Evolutionary conservation across 1,140 invertebrate species (phyloP).

Genomic region (Zaprionus ornatus): DNA sequence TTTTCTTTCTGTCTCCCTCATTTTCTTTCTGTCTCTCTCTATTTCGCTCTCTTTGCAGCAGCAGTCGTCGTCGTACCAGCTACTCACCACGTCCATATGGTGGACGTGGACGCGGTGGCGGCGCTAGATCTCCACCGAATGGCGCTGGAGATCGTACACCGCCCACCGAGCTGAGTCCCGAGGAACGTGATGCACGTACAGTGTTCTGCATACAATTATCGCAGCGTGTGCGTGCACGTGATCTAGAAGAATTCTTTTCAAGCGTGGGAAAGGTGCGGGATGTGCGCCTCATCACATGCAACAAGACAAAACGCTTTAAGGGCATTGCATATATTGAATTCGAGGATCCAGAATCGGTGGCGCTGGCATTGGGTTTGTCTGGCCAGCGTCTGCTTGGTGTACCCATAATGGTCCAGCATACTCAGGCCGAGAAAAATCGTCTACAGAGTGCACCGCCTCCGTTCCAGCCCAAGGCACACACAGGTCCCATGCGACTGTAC

Average conservation of each 20-base stretch:
- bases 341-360: conserved; percentile 98
- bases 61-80: conserved; percentile 66
- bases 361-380: conserved; percentile 97
- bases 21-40: too few relatives aligned
- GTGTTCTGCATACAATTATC: conserved; percentile 99
- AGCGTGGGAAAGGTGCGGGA: conserved; percentile 99
- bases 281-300: conserved; percentile 99
- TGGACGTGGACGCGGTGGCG: conserved; percentile 43
- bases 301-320: conserved; percentile 99
- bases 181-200: conserved; percentile 98
- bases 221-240: conserved; percentile 95
- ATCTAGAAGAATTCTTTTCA: conserved; percentile 99
- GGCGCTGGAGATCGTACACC: conserved; percentile 81
- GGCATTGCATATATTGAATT: conserved; percentile 99
- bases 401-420: conserved; percentile 99
- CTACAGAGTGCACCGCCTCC: conserved; percentile 94
- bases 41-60: conserved; percentile 35
- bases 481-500: conserved; percentile 97
- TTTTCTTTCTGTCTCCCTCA: too few relatives aligned
- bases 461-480: conserved; percentile 90
- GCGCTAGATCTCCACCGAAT: conserved; percentile 76
- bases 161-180: conserved; percentile 93
- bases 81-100: conserved; percentile 72
- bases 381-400: conserved; percentile 98
- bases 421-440: conserved; percentile 99